Conservation (phyloP, 1,140 invertebrate genomes). For the Riptortus pedestris region DNA sequence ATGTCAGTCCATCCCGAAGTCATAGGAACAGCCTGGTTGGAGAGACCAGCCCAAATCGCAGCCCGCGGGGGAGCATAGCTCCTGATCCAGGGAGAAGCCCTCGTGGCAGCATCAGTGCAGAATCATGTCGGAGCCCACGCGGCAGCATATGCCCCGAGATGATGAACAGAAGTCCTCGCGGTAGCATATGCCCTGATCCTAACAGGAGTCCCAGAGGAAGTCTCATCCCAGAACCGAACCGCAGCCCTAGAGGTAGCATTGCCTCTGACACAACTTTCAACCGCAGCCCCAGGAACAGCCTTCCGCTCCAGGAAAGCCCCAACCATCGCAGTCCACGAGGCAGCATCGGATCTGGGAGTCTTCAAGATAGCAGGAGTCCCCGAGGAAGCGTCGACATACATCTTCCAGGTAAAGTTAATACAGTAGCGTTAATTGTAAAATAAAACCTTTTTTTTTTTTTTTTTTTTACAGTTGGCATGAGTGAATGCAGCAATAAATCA, state of each 20-base stretch:
- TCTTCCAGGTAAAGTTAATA: conserved; percentile 8
- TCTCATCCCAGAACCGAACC: conserved; percentile 29
- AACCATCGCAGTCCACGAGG: conserved; percentile 44
- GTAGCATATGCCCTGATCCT: conserved; percentile 42
- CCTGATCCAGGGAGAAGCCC: conserved; percentile 42
- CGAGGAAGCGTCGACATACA: conserved; percentile 31
- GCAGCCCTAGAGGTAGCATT: conserved; percentile 43
- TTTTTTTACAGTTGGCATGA: not conserved
- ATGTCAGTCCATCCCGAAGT: conserved; percentile 43
- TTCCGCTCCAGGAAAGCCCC: conserved; percentile 32
- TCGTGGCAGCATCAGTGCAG: conserved; percentile 43
- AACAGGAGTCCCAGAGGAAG: conserved; percentile 34
- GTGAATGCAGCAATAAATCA: no score
- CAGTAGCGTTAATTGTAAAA: not conserved
- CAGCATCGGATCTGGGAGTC: conserved; percentile 41
- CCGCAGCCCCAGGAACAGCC: conserved; percentile 40
- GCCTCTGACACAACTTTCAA: conserved; percentile 37
- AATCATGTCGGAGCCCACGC: conserved; percentile 34
- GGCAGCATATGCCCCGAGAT: conserved; percentile 31
- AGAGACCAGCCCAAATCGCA: conserved; percentile 39
- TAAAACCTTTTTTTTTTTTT: no score
- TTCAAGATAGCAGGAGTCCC: conserved; percentile 34
- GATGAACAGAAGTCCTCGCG: conserved; percentile 44
- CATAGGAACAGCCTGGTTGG: conserved; percentile 33
- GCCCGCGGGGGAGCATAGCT: conserved; percentile 38